Evolutionary conservation across 2,888 invertebrate species (phyloP).

Genomic region (Sturmia bella): DNA sequence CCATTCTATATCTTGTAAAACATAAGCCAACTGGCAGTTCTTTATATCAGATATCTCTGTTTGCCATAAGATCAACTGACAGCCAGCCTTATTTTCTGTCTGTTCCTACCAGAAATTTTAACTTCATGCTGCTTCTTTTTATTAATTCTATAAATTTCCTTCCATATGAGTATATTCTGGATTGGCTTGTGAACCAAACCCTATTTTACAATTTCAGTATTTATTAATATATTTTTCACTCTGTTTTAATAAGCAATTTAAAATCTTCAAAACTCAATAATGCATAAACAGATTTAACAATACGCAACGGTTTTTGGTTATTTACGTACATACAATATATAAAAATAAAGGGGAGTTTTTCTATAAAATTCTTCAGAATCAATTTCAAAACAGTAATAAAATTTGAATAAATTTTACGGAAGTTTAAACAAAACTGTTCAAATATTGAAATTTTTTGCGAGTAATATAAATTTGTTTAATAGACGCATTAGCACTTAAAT

Average conservation of each 20-base stretch:
- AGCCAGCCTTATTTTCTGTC: no score
- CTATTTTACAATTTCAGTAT: constrained; percentile 4
- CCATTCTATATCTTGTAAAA: no score
- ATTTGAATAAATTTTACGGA: constrained; percentile 68
- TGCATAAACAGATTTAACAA: constrained; percentile 58
- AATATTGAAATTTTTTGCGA: constrained; percentile 39
- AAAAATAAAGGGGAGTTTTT: constrained; percentile 29
- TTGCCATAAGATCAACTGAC: no score
- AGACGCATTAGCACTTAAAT: constrained; percentile 23
- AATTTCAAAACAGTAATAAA: constrained; percentile 66
- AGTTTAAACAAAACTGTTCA: constrained; percentile 57
- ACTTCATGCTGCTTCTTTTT: no score
- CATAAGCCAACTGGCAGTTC: no score
- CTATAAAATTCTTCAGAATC: constrained; percentile 68
- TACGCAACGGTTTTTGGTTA: constrained; percentile 50
- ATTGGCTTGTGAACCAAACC: neutral
- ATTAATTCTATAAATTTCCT: no score
- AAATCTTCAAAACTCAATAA: constrained; percentile 62
- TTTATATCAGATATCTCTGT: no score
- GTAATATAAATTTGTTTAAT: constrained; percentile 14
- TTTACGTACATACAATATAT: no score
- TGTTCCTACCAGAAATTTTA: no score
- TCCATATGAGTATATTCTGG: neutral
- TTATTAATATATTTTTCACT: constrained; percentile 40
- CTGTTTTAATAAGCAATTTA: constrained; percentile 67